A percentile compares a stretch with the other conserved stretches of the same genome.
These are phyloP conservation scores for Heliconius ethilla DNA, from an alignment of 2,888 invertebrate genomes.

Conservation along the genomic window DNA sequence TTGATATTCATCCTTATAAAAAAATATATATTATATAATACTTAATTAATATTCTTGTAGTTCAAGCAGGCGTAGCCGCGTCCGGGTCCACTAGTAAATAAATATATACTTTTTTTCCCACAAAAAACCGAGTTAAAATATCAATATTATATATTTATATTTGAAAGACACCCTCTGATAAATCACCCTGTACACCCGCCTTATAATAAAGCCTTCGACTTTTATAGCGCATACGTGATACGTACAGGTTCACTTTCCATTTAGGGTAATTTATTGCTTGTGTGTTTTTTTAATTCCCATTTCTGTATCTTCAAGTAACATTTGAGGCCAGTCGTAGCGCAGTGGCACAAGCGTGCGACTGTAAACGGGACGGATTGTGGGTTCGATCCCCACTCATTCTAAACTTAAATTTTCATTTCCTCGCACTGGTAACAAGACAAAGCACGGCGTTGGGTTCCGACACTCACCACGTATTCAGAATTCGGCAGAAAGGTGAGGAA, in stretches of 20 bases:
- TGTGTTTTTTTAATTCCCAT: conserved; percentile 3
- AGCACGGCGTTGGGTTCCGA: background rate
- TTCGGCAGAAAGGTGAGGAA: background rate
- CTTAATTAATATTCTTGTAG: too few relatives aligned
- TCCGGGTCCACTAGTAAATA: too few relatives aligned
- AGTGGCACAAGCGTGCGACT: background rate
- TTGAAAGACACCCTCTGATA: conserved; percentile 9
- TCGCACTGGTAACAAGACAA: background rate
- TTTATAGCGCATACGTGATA: conserved; percentile 40
- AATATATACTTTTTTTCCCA: background rate
- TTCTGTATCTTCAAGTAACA: background rate
- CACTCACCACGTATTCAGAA: background rate
- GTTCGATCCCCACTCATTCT: background rate
- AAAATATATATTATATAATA: too few relatives aligned
- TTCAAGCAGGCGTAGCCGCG: too few relatives aligned
- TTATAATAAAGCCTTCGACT: conserved; percentile 35
- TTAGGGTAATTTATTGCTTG: conserved; percentile 16
- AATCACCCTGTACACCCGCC: conserved; percentile 41
- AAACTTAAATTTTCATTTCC: background rate
- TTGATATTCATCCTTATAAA: too few relatives aligned
- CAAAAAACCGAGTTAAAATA: background rate
- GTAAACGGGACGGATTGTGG: background rate
- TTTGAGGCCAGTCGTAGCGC: background rate
- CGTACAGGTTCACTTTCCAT: conserved; percentile 22
- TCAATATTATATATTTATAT: background rate